Base-by-base conservation (phyloP, 37 sponge, comb jelly and placozoan species). In the Chondrosia reniformis region DNA sequence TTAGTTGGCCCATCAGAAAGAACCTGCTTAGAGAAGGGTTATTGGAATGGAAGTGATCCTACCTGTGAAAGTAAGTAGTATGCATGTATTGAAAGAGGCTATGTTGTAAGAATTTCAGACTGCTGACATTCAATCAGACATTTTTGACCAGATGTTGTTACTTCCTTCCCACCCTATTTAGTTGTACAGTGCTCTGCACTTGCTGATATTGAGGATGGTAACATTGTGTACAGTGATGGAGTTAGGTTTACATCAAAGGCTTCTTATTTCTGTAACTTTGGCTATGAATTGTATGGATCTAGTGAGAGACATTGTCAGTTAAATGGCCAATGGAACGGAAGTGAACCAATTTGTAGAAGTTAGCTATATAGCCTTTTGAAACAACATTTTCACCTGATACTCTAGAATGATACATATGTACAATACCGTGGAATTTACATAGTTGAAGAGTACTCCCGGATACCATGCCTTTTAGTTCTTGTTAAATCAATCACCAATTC, bases 61-160 rank as follows among this genome's bases (percentile, higher is more conserved):
- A 59, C 61, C 6, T 59, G 61, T 59, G 30, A 59, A 19, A 59
- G 61, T 56, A 28, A 56, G 58, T 56, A n/a, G n/a, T 59, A 59
- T 49, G 52, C 52, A 49, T 49, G n/a, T n/a, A n/a, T n/a, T n/a
- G n/a, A n/a, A n/a, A n/a, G n/a, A n/a, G n/a, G n/a, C n/a, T n/a
- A n/a, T n/a, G n/a, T n/a, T n/a, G n/a, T n/a, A n/a, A n/a, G n/a
- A n/a, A n/a, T n/a, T n/a, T n/a, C n/a, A 28, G n/a, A n/a, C n/a
- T n/a, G n/a, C n/a, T n/a, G n/a, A n/a, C 28, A 59, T 25, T 13
- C 7, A 59, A 59, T 25, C n/a, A 59, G 7, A 7, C 22, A 59
- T 13, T 13, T 5, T 59, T 59, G n/a, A 19, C 61, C 61, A 6
- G n/a, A n/a, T n/a, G n/a, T n/a, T n/a, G n/a, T n/a, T n/a, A n/a